Evolutionary conservation across 2,113 vertebrate genomes (phyloP).

Genomic region (Oplegnathus fasciatus): DNA sequence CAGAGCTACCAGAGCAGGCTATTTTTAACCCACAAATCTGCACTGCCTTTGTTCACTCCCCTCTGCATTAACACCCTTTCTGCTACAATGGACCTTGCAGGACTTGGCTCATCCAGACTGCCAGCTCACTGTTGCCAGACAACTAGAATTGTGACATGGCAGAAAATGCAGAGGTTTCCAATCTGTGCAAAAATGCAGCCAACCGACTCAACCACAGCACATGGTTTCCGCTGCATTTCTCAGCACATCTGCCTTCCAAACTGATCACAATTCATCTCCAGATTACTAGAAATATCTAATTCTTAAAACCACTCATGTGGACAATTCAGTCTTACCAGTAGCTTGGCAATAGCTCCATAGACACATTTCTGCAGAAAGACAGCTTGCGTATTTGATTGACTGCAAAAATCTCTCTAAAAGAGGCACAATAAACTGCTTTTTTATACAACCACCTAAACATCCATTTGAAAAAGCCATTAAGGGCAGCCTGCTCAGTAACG

Average conservation of each 20-base stretch:
- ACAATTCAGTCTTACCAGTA: constrained; percentile 84
- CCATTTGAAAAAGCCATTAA: constrained; percentile 91
- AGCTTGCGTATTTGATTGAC: constrained; percentile 73
- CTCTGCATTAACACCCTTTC: constrained; percentile 65
- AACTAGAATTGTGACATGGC: constrained; percentile 15
- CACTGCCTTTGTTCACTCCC: constrained; percentile 76
- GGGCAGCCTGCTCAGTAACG: constrained; percentile 91
- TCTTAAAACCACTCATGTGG: not conserved
- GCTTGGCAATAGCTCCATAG: constrained; percentile 82
- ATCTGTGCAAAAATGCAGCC: constrained; percentile 19
- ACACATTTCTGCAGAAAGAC: constrained; percentile 81
- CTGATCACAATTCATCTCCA: not conserved
- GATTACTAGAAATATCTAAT: constrained; percentile 6
- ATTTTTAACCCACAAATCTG: constrained; percentile 83
- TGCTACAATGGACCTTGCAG: constrained; percentile 47
- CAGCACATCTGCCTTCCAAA: not conserved
- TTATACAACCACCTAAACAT: constrained; percentile 87
- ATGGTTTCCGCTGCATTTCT: not conserved
- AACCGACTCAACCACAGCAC: not conserved
- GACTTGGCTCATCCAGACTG: constrained; percentile 9
- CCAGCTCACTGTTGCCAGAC: not conserved
- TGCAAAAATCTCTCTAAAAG: constrained; percentile 27
- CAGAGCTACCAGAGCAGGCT: constrained; percentile 67
- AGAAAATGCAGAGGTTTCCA: constrained; percentile 37
- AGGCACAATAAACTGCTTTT: constrained; percentile 82